Evolutionary conservation across 2,888 invertebrate species (phyloP).

Genomic region (Noctua pronuba): DNA sequence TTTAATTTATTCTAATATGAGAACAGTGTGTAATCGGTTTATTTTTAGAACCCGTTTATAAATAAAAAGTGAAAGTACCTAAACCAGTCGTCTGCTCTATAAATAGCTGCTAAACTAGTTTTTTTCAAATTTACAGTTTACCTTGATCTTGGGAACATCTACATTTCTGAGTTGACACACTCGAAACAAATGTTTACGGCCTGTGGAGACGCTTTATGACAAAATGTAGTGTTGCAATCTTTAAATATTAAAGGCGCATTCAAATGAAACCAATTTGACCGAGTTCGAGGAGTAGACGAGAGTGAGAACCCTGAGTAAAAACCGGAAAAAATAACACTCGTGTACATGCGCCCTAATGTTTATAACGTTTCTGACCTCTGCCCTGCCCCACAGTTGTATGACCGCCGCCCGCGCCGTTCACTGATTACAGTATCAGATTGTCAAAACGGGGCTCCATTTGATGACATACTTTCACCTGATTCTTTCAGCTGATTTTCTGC

Average conservation of each 20-base stretch:
- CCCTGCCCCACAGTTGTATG: not conserved
- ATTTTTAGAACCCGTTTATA: not conserved
- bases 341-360: not conserved
- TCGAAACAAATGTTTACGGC: not conserved
- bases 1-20: not conserved
- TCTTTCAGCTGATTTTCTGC: no score
- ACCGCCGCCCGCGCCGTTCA: not conserved
- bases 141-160: constrained; percentile 49
- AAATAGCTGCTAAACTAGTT: constrained; percentile 21
- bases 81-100: constrained; percentile 15
- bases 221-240: constrained; percentile 21
- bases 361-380: constrained; percentile 4
- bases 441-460: constrained; percentile 4
- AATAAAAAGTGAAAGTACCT: constrained; percentile 43
- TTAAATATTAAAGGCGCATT: not conserved
- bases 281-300: not conserved
- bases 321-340: not conserved
- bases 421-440: not conserved
- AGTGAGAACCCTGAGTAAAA: not conserved
- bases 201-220: not conserved
- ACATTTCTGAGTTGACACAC: constrained; percentile 13
- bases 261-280: not conserved
- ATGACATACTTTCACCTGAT: no score
- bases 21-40: not conserved
- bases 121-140: constrained; percentile 20